phyloP scores from a whole-genome alignment of 2,888 invertebrate genomes.

The Schizaphis graminum region DNA sequence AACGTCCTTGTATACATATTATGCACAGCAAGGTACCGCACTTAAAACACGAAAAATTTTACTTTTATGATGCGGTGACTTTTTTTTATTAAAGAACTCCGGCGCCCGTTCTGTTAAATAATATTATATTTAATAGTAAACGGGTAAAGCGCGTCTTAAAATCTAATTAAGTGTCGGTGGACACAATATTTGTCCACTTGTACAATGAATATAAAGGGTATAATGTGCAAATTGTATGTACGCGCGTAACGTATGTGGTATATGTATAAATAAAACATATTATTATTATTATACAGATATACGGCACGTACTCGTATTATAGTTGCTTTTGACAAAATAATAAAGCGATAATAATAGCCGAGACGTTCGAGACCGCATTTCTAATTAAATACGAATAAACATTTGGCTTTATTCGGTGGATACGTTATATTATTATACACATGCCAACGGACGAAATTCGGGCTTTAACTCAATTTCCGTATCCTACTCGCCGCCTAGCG shows the following conservation, averaged over 20 bases:
- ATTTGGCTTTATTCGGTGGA: not conserved
- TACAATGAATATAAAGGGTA: not conserved
- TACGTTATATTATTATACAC: not conserved
- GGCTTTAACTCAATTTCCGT: conserved; percentile 25
- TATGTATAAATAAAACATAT: not conserved
- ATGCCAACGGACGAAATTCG: conserved; percentile 15
- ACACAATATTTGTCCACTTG: not conserved
- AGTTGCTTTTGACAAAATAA: not conserved
- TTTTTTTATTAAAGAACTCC: not conserved
- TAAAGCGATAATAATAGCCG: not conserved
- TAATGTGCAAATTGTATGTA: not conserved
- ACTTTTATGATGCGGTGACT: not conserved
- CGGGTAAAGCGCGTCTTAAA: not conserved
- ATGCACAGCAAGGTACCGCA: not conserved
- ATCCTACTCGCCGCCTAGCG: not conserved
- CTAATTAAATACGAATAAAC: conserved; percentile 40
- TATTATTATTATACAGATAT: not conserved
- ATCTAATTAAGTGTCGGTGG: not conserved
- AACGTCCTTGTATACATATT: not conserved
- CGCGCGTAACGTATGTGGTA: not conserved
- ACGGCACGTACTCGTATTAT: not conserved
- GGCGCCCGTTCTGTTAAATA: not conserved
- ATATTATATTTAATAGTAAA: not conserved
- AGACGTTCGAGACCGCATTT: not conserved
- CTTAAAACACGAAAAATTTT: not conserved